These are phyloP conservation scores for Pasiphila rectangulata DNA, from an alignment of 2,888 invertebrate genomes.

Conservation along the genomic window DNA sequence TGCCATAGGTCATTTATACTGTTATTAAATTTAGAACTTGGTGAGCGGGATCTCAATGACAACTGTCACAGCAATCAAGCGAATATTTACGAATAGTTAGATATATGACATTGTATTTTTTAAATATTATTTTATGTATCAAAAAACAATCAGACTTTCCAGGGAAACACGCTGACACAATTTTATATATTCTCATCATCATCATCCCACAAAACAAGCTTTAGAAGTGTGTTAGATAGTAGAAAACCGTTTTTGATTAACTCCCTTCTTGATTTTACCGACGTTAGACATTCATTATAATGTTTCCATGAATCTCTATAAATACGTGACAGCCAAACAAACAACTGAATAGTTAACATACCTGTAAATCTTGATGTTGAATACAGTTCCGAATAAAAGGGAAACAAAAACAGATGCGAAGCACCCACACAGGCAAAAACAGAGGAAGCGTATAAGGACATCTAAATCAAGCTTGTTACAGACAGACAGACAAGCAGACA, in stretches of 20 bases:
- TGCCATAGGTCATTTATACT: too few relatives aligned
- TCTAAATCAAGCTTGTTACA: conserved; percentile 60
- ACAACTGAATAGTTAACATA: conserved; percentile 13
- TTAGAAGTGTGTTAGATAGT: not conserved
- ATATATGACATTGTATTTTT: too few relatives aligned
- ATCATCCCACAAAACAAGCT: not conserved
- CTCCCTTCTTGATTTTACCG: not conserved
- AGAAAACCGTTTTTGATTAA: not conserved
- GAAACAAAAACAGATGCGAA: conserved; percentile 14
- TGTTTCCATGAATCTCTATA: conserved; percentile 20
- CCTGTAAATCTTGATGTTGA: conserved; percentile 9
- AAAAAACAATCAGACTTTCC: too few relatives aligned
- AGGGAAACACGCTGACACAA: too few relatives aligned
- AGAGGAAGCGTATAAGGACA: conserved; percentile 52
- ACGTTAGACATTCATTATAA: not conserved
- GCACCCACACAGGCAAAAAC: conserved; percentile 28
- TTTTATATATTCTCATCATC: not conserved
- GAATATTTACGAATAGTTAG: too few relatives aligned
- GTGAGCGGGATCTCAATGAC: too few relatives aligned
- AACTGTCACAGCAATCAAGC: too few relatives aligned
- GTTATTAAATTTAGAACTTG: too few relatives aligned
- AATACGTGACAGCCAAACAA: conserved; percentile 9
- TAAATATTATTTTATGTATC: too few relatives aligned
- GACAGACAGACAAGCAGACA: conserved; percentile 52
- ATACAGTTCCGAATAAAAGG: conserved; percentile 6